Evolutionary conservation across 2,797 vertebrate genomes (phyloP), one percentile per base, ranked within the genome.

Genomic region (Diceros bicornis): DNA sequence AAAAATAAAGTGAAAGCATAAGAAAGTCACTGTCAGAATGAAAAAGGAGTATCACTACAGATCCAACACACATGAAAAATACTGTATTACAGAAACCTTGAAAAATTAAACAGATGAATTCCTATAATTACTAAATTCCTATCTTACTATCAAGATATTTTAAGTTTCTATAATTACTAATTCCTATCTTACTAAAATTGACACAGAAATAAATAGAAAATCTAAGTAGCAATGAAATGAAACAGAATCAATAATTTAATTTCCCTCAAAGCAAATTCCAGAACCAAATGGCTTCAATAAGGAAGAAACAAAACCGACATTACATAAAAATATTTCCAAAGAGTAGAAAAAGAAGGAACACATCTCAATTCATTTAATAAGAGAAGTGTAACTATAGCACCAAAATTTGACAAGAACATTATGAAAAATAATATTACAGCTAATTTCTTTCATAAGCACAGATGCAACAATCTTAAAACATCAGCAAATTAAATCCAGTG

Each of bases 151-250:
- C n/a, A n/a, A n/a, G n/a, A n/a, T n/a, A n/a, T n/a, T n/a, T n/a
- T n/a, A n/a, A n/a, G n/a, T n/a, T n/a, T n/a, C n/a, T n/a, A n/a
- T n/a, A n/a, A n/a, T n/a, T n/a, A n/a, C n/a, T n/a, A n/a, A n/a
- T n/a, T n/a, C n/a, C n/a, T n/a, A 55, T 13, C 27, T 55, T 86
- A 64, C 41, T 85, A 87, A 78, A 86, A 81, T 20, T 72, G 20
- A 91, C 62, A 23, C 1, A 55, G 52, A 93, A 86, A 89, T 21
- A 91, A 50, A 84, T 25, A 75, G 61, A 78, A 90, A 78, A 47
- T 72, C 47, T 79, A 44, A 86, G n/a, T 94, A 77, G 20, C 59
- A 77, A 85, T 85, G 62, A 69, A 79, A 37, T 79, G 41, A 95
- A 94, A 79, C 12, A 52, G 55, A 64, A 81, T 77, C 29, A 21